These are phyloP conservation scores for Rhabdornis inornatus DNA, from an alignment of 2,113 vertebrate genomes.

Conservation along the genomic window DNA sequence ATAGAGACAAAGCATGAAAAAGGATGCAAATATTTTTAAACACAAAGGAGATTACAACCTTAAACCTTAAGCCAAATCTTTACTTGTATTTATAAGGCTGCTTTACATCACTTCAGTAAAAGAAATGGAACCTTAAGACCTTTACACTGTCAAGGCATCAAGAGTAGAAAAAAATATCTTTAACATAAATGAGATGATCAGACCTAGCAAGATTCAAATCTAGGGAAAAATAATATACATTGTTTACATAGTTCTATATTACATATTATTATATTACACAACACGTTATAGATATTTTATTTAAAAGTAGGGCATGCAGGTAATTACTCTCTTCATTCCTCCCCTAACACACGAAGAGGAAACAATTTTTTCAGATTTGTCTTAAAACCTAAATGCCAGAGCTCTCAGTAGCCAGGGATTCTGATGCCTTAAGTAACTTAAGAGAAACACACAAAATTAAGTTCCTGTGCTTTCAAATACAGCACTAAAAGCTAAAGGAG, in stretches of 20 bases:
- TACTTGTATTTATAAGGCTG: not conserved
- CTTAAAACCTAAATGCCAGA: not conserved
- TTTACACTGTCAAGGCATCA: not conserved
- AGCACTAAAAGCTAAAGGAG: not conserved
- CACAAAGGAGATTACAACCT: not conserved
- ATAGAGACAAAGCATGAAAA: not conserved
- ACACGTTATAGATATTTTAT: not conserved
- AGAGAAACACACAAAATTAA: not conserved
- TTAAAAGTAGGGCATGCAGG: not conserved
- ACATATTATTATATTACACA: not conserved
- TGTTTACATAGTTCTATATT: not conserved
- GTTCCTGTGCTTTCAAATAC: not conserved
- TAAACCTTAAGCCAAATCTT: conserved; percentile 12
- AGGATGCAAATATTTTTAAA: not conserved
- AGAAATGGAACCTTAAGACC: not conserved
- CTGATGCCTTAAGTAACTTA: not conserved
- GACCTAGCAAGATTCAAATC: not conserved
- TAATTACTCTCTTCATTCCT: not conserved
- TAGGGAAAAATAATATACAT: not conserved
- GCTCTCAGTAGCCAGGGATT: not conserved
- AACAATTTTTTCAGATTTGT: not conserved
- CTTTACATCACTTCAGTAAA: not conserved
- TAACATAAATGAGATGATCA: not conserved
- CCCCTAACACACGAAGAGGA: not conserved
- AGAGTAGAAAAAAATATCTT: not conserved